Conservation (phyloP, 2,888 invertebrate species). For the Netelia melanura region DNA sequence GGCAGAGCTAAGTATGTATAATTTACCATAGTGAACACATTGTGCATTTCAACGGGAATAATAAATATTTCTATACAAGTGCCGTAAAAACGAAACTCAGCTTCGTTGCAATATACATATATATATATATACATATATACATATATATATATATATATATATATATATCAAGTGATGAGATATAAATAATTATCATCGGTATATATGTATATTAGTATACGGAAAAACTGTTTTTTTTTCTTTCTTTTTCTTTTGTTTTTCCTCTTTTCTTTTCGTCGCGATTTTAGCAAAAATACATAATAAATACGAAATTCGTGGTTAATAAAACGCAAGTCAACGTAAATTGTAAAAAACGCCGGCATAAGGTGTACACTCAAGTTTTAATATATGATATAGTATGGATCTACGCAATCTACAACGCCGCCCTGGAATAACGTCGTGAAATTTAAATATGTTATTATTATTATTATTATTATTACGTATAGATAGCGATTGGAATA, state of each 20-base stretch:
- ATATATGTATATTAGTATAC: conserved; percentile 75
- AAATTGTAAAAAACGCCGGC: conserved; percentile 81
- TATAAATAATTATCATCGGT: conserved; percentile 52
- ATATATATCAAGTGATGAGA: conserved; percentile 42
- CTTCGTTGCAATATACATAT: conserved; percentile 82
- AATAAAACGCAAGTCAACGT: conserved; percentile 81
- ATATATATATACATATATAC: conserved; percentile 58
- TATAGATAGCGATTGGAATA: not conserved
- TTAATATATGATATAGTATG: conserved; percentile 72
- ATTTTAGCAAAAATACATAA: conserved; percentile 77
- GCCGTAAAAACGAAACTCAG: conserved; percentile 89
- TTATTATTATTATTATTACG: not conserved
- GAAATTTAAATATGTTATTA: not conserved
- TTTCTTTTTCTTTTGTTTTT: not conserved
- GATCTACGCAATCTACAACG: conserved; percentile 70
- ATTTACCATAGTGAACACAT: conserved; percentile 85
- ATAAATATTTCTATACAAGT: conserved; percentile 85
- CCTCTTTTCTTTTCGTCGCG: conserved; percentile 71
- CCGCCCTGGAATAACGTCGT: conserved; percentile 71
- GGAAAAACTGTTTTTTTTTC: conserved; percentile 37
- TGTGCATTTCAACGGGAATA: conserved; percentile 85
- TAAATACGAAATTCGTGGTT: conserved; percentile 78
- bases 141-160: conserved; percentile 37
- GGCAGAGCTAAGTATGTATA: conserved; percentile 83
- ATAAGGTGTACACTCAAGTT: conserved; percentile 83